Base-by-base conservation (phyloP, 64 coral and sea anemone genomes). In the Dendrophyllia cribrosa region DNA sequence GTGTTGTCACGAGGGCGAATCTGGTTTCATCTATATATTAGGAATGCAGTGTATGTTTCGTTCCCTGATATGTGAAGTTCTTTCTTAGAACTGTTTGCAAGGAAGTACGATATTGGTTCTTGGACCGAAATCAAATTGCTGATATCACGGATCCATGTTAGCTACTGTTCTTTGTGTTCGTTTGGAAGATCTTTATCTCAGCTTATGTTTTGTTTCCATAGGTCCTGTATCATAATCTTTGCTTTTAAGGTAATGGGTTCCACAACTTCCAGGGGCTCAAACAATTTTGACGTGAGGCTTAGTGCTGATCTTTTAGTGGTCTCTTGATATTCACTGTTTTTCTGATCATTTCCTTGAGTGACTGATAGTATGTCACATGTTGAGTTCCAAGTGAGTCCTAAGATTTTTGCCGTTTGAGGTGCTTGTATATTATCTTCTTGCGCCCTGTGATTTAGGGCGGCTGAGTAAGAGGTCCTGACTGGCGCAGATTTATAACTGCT, bases 371-470 rank as follows among this genome's bases (percentile, higher is more conserved):
- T 93, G 76, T 93, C 85, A 53, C 22, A 60, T 72, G 53, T 58
- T 23, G 87, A 26, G 17, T 89, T 93, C 91, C 83, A 93, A 9
- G 79, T 81, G 46, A 93, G 52, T 70, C 85, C 85, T 15, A 93
- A 55, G 56, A 93, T 75, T 51, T 93, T 88, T 47, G 78, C 78
- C 66, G 77, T 94, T 74, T 74, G 25, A 72, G 69, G 86, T 94
- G 86, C 92, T 43, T 84, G 82, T 69, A 52, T 73, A 75, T 73
- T 5, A 44, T 81, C 59, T 70, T 78, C 64, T 72, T 80, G 64
- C 72, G 75, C 83, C 70, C 17, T 86, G 19, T 20, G 64, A 48
- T 86, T 86, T 49, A 86, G 47, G 15, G 51, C 45, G 8, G 14
- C 5, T 71, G 63, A 86, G 65, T 70, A 70, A 50, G 83, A 70